Evolutionary conservation across 2,113 vertebrate species (phyloP).

Genomic region (Macquaria australasica): DNA sequence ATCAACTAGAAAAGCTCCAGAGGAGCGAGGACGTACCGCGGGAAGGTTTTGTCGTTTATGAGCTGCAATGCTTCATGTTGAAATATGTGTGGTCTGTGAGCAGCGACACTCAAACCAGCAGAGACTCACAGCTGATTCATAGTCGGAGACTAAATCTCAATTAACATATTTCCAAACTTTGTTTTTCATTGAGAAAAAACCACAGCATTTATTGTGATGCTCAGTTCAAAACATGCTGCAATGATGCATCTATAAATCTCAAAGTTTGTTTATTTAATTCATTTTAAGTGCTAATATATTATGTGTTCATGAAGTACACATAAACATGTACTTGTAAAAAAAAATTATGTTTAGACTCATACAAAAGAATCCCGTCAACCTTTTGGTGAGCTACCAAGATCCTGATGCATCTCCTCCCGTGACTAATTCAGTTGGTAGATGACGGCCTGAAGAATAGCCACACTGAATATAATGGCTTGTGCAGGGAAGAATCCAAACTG

Average conservation of each 20-base stretch:
- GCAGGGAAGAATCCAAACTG: no score
- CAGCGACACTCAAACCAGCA: neutral
- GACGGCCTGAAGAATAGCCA: neutral
- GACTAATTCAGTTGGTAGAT: neutral
- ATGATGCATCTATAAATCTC: neutral
- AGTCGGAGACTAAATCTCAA: neutral
- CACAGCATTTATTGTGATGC: slow-evolving; percentile 25
- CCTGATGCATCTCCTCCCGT: neutral
- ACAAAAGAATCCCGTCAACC: no score
- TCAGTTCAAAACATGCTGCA: neutral
- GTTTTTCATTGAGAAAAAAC: slow-evolving; percentile 23
- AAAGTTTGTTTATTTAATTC: neutral
- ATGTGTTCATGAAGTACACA: neutral
- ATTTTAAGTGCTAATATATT: neutral
- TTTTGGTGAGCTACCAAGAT: no score
- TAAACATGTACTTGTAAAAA: neutral
- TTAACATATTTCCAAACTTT: neutral
- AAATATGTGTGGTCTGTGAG: slow-evolving; percentile 35
- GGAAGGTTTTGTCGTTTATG: slow-evolving; percentile 19
- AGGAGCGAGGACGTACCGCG: slow-evolving; percentile 21
- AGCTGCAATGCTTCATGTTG: slow-evolving; percentile 28
- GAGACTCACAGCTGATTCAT: slow-evolving; percentile 3
- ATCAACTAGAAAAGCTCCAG: slow-evolving; percentile 9
- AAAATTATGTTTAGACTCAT: no score
- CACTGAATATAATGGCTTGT: no score